Percentiles rank a stretch among this genome's conserved stretches.
Conservation (phyloP, 1,140 invertebrate species). For the Bombus superbus region DNA sequence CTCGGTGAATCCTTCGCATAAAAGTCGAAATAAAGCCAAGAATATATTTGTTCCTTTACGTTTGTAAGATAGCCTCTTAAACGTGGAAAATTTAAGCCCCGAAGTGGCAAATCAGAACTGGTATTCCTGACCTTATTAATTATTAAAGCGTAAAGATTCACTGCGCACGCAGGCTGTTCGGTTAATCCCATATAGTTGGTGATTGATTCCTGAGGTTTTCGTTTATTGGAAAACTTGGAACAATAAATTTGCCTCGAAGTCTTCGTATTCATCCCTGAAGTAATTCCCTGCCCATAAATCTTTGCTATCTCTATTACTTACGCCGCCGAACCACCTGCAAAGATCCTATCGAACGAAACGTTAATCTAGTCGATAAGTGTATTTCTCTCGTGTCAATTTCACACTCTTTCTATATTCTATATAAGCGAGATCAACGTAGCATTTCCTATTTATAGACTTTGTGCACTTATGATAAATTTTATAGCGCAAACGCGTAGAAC, state of each 20-base stretch:
- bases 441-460: too few species aligned
- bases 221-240: constrained; percentile 30
- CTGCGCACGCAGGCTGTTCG: neutral
- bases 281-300: constrained; percentile 31
- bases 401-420: neutral
- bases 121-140: neutral
- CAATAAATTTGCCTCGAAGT: constrained; percentile 11
- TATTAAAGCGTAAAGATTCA: too few species aligned
- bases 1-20: neutral
- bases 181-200: neutral
- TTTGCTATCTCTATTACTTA: constrained; percentile 22
- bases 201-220: constrained; percentile 11
- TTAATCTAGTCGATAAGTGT: constrained; percentile 2
- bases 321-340: neutral
- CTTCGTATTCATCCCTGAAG: constrained; percentile 24
- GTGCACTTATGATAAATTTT: too few species aligned
- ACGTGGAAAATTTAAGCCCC: neutral
- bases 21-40: neutral
- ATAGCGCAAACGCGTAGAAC: too few species aligned
- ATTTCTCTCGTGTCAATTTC: neutral
- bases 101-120: too few species aligned
- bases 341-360: constrained; percentile 11
- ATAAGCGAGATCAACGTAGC: too few species aligned
- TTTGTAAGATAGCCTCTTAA: too few species aligned
- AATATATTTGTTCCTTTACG: neutral